A percentile compares a stretch with the other conserved stretches of the same genome.
Conservation (phyloP, 2,888 invertebrate genomes). For the Aspidiotus destructor region DNA sequence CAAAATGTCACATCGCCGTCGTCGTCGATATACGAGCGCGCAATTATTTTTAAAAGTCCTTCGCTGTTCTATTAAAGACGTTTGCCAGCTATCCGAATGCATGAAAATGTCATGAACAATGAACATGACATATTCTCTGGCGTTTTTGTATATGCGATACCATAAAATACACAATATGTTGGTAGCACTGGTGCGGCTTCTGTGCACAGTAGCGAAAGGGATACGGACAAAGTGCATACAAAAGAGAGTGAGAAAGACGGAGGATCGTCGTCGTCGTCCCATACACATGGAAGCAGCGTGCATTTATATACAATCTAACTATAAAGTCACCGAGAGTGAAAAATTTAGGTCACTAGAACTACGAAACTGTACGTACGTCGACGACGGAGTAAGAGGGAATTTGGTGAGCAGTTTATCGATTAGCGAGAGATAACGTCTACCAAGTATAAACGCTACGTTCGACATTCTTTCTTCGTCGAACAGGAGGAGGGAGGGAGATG, state of each 20-base stretch:
- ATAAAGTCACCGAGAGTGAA: constrained; percentile 32
- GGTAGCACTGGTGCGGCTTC: constrained; percentile 19
- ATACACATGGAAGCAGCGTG: neutral
- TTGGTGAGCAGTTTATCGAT: constrained; percentile 14
- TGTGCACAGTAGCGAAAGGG: neutral
- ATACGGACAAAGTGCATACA: constrained; percentile 14
- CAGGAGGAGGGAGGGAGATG: neutral
- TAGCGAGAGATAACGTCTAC: constrained; percentile 18
- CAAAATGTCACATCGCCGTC: too few species aligned
- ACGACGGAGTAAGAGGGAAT: neutral
- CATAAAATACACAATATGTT: constrained; percentile 22
- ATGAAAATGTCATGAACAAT: too few species aligned
- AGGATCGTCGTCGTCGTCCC: neutral
- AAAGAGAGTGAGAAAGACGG: constrained; percentile 12
- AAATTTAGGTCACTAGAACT: constrained; percentile 32
- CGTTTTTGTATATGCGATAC: too few species aligned
- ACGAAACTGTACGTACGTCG: neutral
- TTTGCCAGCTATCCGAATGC: too few species aligned
- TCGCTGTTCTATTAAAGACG: too few species aligned
- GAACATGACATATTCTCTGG: too few species aligned
- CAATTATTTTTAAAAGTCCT: too few species aligned
- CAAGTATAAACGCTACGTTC: constrained; percentile 1
- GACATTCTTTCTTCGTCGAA: too few species aligned
- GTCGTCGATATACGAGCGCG: too few species aligned
- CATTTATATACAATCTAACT: constrained; percentile 10